These are phyloP conservation scores for Alsophila aescularia DNA, from an alignment of 2,888 invertebrate genomes.

Conservation along the genomic window DNA sequence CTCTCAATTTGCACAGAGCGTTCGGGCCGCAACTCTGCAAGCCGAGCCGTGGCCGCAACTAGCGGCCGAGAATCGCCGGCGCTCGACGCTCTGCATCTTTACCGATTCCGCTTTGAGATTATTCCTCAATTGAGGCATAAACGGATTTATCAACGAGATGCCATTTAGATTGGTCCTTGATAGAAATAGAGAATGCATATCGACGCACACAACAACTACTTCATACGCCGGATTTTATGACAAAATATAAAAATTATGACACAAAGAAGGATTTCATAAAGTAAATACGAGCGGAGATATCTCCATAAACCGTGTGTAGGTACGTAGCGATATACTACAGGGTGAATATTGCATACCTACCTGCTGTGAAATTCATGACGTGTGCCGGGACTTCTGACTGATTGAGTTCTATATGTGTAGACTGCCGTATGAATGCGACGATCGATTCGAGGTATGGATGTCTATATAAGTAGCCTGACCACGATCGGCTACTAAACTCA, in stretches of 20 bases:
- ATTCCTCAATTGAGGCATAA: slow-evolving; percentile 9
- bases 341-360: slow-evolving; percentile 62
- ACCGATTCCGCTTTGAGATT: slow-evolving; percentile 32
- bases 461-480: slow-evolving; percentile 14
- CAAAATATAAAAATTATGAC: slow-evolving; percentile 17
- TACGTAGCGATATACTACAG: slow-evolving; percentile 39
- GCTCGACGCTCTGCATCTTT: slow-evolving; percentile 11
- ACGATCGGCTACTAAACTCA: slow-evolving; percentile 2
- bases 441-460: slow-evolving; percentile 20
- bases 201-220: slow-evolving; percentile 6
- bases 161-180: slow-evolving; percentile 1
- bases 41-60: slow-evolving; percentile 32
- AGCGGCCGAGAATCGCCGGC: slow-evolving; percentile 15
- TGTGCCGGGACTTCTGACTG: slow-evolving; percentile 67
- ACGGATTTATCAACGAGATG: slow-evolving; percentile 12
- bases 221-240: slow-evolving; percentile 11
- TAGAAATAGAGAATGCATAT: background rate
- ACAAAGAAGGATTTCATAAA: slow-evolving; percentile 31
- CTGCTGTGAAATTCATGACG: slow-evolving; percentile 75
- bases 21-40: slow-evolving; percentile 40
- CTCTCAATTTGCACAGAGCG: slow-evolving; percentile 67
- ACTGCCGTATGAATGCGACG: slow-evolving; percentile 42
- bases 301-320: slow-evolving; percentile 39
- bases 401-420: slow-evolving; percentile 64
- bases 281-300: slow-evolving; percentile 34